Evolutionary conservation across 2,797 vertebrate genomes (phyloP).

Genomic region (Sebastes flavidus): DNA sequence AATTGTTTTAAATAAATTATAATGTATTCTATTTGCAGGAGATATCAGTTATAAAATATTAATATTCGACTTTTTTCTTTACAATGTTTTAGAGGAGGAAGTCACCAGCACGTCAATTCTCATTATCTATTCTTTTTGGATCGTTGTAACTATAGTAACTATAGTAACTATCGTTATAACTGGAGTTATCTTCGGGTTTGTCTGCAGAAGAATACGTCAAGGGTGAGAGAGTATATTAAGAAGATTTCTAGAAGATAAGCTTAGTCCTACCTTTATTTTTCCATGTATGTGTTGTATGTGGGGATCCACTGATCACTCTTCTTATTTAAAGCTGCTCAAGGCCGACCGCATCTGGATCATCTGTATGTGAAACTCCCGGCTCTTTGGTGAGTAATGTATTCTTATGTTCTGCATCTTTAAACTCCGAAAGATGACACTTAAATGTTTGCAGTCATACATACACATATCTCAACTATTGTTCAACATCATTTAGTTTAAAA

Average conservation of each 20-base stretch:
- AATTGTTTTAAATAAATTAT: neutral
- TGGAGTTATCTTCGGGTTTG: neutral
- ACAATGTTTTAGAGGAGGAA: neutral
- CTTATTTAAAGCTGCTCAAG: neutral
- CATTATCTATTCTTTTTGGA: too few species aligned
- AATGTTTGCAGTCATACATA: too few species aligned
- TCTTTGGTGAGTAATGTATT: neutral
- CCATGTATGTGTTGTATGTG: neutral
- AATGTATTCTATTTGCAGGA: neutral
- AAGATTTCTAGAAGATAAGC: too few species aligned
- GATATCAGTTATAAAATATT: neutral
- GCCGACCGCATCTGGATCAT: neutral
- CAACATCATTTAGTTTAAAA: too few species aligned
- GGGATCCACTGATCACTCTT: neutral
- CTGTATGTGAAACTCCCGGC: neutral
- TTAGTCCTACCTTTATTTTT: too few species aligned
- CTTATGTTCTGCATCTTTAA: neutral
- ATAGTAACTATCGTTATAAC: too few species aligned
- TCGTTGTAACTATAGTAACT: neutral
- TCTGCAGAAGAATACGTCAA: neutral
- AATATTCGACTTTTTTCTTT: neutral
- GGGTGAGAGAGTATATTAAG: neutral
- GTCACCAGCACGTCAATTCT: neutral
- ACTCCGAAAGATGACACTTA: too few species aligned
- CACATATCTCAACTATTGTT: too few species aligned